A percentile compares a stretch with the other conserved stretches of the same genome.
phyloP scores from a whole-genome alignment of 2,113 vertebrate genomes.

The Chaetorhynchus papuensis region DNA sequence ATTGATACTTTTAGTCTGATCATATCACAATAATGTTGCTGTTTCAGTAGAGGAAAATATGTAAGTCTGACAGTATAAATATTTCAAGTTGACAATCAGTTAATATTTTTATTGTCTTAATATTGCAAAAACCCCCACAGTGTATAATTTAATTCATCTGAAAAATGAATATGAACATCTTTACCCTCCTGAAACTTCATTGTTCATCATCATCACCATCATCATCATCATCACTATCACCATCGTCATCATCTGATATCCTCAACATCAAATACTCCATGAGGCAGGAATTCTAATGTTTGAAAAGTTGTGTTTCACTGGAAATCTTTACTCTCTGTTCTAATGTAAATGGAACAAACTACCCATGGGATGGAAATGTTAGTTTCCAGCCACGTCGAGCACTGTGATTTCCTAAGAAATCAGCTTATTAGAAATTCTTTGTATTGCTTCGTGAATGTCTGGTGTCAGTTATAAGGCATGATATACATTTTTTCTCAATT shows the following conservation, averaged over 20 bases:
- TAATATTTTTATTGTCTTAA: background rate
- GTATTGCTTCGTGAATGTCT: background rate
- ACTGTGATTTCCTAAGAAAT: background rate
- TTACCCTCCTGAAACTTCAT: background rate
- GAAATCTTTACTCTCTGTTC: background rate
- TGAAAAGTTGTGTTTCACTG: background rate
- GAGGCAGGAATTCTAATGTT: background rate
- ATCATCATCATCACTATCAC: background rate
- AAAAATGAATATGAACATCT: background rate
- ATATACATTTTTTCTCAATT: background rate
- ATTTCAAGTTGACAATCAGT: background rate
- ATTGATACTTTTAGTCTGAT: background rate
- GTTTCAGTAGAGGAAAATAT: background rate
- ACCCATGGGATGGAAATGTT: background rate
- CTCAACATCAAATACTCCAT: background rate
- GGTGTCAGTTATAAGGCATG: background rate
- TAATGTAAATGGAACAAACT: background rate
- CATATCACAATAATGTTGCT: background rate
- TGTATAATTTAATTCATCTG: background rate
- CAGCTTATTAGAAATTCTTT: background rate
- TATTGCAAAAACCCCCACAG: fast-evolving
- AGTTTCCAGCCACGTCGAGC: background rate
- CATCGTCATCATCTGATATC: background rate
- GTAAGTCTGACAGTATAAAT: background rate
- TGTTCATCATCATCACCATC: background rate